These are phyloP conservation scores for Enteromius radiatus DNA, from an alignment of 2,797 vertebrate genomes.

Conservation along the genomic window DNA sequence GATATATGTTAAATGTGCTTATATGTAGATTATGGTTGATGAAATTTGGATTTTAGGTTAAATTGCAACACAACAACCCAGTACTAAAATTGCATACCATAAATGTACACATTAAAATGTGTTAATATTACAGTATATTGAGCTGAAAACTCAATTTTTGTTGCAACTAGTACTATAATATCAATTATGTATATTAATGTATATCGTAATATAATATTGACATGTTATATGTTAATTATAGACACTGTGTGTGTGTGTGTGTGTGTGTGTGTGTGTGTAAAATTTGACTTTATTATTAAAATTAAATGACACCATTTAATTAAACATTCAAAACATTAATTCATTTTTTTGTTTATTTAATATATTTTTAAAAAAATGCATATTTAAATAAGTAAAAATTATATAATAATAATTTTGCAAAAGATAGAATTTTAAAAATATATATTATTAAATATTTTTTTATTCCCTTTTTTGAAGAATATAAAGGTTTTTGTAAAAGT, in stretches of 20 bases:
- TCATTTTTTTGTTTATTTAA: neutral
- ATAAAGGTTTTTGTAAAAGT: neutral
- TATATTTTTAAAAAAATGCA: conserved; percentile 23
- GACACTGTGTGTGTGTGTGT: no score
- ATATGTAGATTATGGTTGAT: neutral
- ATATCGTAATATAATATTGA: neutral
- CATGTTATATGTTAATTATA: neutral
- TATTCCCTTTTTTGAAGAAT: neutral
- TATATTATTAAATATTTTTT: neutral
- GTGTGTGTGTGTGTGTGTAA: neutral
- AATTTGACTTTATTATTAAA: neutral
- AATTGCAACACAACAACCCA: neutral
- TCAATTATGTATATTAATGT: neutral
- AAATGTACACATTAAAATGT: neutral
- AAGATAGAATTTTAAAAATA: neutral
- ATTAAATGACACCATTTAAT: neutral
- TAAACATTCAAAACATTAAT: neutral
- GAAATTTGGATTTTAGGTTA: neutral
- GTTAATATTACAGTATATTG: neutral
- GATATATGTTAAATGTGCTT: neutral
- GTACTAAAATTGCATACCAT: neutral
- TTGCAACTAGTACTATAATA: neutral
- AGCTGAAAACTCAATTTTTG: neutral
- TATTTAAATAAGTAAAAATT: conserved; percentile 1
- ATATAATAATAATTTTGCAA: neutral